Base-by-base conservation (phyloP, 1,140 invertebrate species). In the Limonius californicus region DNA sequence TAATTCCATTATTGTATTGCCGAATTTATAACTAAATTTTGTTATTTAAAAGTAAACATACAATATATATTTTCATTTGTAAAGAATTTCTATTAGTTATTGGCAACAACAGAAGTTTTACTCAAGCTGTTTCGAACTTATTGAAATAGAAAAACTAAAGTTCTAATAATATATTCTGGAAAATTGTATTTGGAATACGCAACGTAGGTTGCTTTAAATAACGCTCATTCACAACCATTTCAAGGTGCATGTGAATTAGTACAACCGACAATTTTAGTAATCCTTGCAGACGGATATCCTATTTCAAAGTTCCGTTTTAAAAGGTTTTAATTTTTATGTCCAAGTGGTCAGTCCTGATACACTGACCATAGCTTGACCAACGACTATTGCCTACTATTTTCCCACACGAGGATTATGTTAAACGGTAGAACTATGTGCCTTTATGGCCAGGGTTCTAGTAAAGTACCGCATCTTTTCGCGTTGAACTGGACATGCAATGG, bases 331-430 rank as follows among this genome's bases (percentile, higher is more conserved):
- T 50, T 50, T 50, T 50, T 50, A 18, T 50, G 14, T 12, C 8
- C 14, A 19, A 50, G 45, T 50, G 45, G 45, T 50, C 45, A 50
- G 8, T 50, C 45, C 2, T 50, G 45, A 50, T 50, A 50, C n/a
- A n/a, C 45, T 50, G 45, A 50, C 45, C 15, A 21, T 50, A 50
- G 45, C 45, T 50, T 50, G 45, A 50, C 45, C 45, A 50, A 50
- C 45, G 20, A 50, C 16, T 50, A 50, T 19, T 21, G 15, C 45
- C 45, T 50, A 50, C 15, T 18, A 50, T 50, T 50, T 50, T 50
- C 45, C 45, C 45, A 50, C 45, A 50, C 45, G 45, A 18, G 45
- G 45, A 50, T 50, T 50, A 50, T 50, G 45, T 19, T 50, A 50
- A 50, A 50, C 45, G 45, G 20, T n/a, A 19, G 9, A 50, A 18